Percentiles rank a stretch among this genome's conserved stretches.
Evolutionary conservation across 2,797 vertebrate genomes (phyloP).

Genomic region (Halcyon leucocephala): DNA sequence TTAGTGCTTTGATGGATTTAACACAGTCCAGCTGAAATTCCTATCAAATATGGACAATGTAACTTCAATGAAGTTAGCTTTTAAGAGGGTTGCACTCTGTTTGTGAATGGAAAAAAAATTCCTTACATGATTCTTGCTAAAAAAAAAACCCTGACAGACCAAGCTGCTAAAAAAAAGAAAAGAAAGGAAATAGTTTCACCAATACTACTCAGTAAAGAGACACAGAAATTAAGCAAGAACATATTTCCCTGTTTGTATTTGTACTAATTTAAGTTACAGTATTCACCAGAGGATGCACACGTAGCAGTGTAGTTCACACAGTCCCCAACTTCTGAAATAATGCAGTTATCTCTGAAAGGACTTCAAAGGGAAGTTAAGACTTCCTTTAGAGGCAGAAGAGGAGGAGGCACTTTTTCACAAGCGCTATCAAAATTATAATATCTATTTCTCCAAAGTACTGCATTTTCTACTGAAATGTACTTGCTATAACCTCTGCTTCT

Average conservation of each 20-base stretch:
- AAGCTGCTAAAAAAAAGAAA: neutral
- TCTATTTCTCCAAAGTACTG: neutral
- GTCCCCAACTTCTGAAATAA: neutral
- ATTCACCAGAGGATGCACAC: neutral
- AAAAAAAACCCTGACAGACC: neutral
- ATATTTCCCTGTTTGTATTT: neutral
- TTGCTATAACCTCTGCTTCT: neutral
- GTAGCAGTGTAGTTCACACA: neutral
- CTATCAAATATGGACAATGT: neutral
- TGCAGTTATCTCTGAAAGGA: neutral
- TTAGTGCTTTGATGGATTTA: neutral
- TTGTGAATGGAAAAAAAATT: neutral
- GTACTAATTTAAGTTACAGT: neutral
- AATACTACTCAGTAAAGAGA: neutral
- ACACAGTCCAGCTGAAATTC: neutral
- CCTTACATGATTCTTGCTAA: neutral
- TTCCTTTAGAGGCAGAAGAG: neutral
- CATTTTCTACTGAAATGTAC: neutral
- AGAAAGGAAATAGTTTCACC: neutral
- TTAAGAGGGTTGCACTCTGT: neutral
- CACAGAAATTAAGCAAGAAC: neutral
- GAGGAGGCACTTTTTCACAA: accelerated
- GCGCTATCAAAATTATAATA: neutral
- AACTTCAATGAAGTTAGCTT: neutral
- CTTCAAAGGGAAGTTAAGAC: neutral